These are phyloP conservation scores for Leptopilina myrica DNA, from an alignment of 2,888 invertebrate species.

Conservation along the genomic window DNA sequence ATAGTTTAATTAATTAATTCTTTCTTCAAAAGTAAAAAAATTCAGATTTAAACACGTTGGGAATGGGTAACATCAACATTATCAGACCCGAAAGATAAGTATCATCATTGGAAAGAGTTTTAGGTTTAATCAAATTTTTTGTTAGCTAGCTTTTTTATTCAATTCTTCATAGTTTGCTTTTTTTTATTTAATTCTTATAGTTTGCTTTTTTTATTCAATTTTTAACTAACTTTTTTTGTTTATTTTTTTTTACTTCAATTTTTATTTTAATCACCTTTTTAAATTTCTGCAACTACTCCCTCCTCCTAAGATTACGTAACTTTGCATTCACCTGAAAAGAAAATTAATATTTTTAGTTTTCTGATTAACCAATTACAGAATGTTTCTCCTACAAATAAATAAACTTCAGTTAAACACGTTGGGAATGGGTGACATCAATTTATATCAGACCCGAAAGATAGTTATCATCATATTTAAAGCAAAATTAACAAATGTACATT, in stretches of 20 bases:
- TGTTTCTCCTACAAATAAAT: not conserved
- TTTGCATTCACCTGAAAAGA: not conserved
- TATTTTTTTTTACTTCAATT: too few species aligned
- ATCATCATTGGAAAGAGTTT: slow-evolving; percentile 57
- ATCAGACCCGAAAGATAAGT: slow-evolving; percentile 67
- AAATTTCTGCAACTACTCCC: not conserved
- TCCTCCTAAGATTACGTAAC: not conserved
- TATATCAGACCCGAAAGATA: slow-evolving; percentile 67
- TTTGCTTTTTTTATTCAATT: too few species aligned
- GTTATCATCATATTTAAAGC: slow-evolving; percentile 58
- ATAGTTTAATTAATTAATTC: not conserved
- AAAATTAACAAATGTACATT: not conserved
- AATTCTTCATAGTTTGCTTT: too few species aligned
- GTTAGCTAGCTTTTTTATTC: too few species aligned
- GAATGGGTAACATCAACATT: slow-evolving; percentile 61
- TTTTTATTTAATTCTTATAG: too few species aligned
- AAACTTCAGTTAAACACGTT: slow-evolving; percentile 55
- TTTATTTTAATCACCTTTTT: not conserved
- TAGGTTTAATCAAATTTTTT: too few species aligned
- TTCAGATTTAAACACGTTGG: slow-evolving; percentile 57
- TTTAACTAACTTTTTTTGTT: too few species aligned
- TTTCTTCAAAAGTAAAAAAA: not conserved
- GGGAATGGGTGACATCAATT: slow-evolving; percentile 61
- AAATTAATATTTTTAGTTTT: not conserved
- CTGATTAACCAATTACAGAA: not conserved